phyloP scores from a whole-genome alignment of 2,113 vertebrate species.

The Psettodes erumei region DNA sequence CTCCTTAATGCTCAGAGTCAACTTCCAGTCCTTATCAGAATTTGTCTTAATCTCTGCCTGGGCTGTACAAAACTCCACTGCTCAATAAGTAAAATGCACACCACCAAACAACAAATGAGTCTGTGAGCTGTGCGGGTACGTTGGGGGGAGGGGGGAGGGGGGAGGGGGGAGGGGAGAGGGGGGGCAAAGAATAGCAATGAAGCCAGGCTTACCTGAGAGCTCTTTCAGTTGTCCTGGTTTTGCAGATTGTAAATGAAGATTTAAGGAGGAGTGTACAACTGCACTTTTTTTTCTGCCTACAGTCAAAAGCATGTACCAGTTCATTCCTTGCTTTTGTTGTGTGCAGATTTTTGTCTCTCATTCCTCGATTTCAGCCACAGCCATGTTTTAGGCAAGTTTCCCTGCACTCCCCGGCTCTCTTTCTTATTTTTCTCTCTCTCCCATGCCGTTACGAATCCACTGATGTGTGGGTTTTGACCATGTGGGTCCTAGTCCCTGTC shows the following conservation, averaged over 20 bases:
- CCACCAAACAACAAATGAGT: conserved; percentile 86
- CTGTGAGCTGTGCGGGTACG: conserved; percentile 44
- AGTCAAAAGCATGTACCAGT: conserved; percentile 21
- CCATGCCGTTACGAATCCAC: conserved; percentile 49
- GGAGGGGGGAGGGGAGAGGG: background rate
- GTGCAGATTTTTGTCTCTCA: conserved; percentile 33
- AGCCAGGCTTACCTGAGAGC: conserved; percentile 62
- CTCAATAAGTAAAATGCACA: conserved; percentile 91
- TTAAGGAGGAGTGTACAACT: conserved; percentile 11
- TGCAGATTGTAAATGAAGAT: conserved; percentile 28
- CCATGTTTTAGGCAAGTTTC: conserved; percentile 54
- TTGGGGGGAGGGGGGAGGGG: background rate
- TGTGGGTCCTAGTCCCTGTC: conserved; percentile 73
- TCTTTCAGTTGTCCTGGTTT: conserved; percentile 31
- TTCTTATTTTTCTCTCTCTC: conserved; percentile 55
- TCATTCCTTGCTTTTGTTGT: conserved; percentile 21
- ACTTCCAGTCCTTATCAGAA: conserved; percentile 99
- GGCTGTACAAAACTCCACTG: conserved; percentile 90
- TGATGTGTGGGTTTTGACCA: conserved; percentile 68
- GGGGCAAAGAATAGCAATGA: conserved; percentile 32
- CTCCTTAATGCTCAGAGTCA: conserved; percentile 99
- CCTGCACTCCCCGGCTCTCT: conserved; percentile 28
- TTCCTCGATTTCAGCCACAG: conserved; percentile 41
- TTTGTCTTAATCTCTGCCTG: conserved; percentile 99
- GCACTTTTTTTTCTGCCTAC: conserved; percentile 4